Percentiles rank a stretch among this genome's conserved stretches.
Conservation (phyloP, 1,140 invertebrate species). For the Vanessa tameamea region DNA sequence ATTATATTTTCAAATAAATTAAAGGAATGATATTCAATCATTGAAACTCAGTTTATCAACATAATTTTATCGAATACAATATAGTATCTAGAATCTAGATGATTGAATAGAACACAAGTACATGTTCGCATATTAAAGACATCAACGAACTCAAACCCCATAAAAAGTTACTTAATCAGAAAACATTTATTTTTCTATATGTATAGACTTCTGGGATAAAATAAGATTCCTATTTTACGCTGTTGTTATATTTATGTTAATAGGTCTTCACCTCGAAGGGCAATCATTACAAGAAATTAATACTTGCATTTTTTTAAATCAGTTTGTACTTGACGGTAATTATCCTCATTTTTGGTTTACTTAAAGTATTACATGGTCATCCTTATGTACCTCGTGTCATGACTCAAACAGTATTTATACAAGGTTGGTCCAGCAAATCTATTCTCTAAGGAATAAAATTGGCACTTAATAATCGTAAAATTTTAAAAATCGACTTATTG, state of each 20-base stretch:
- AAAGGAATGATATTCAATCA: no score
- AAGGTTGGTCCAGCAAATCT: background rate
- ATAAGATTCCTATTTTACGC: background rate
- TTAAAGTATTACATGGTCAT: slow-evolving; percentile 46
- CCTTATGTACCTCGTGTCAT: slow-evolving; percentile 7
- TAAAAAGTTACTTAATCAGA: background rate
- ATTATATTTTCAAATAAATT: no score
- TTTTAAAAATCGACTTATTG: no score
- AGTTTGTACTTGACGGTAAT: slow-evolving; percentile 20
- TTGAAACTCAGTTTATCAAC: no score
- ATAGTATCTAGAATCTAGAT: background rate
- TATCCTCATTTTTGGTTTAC: slow-evolving; percentile 40
- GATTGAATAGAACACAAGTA: background rate
- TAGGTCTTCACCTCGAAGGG: slow-evolving; percentile 38
- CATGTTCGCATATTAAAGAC: slow-evolving; percentile 25
- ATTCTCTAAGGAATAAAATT: background rate
- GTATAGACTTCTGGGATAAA: background rate
- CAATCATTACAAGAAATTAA: slow-evolving; percentile 20
- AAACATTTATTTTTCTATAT: background rate
- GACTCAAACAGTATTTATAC: background rate
- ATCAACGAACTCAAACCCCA: slow-evolving; percentile 28
- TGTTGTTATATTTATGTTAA: slow-evolving; percentile 3
- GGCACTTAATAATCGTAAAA: no score
- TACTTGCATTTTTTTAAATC: slow-evolving; percentile 21
- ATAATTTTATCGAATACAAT: no score